A percentile compares a stretch with the other conserved stretches of the same genome.
These are phyloP conservation scores for Leptopilina drosophilae DNA, from an alignment of 2,888 invertebrate species.

Conservation along the genomic window DNA sequence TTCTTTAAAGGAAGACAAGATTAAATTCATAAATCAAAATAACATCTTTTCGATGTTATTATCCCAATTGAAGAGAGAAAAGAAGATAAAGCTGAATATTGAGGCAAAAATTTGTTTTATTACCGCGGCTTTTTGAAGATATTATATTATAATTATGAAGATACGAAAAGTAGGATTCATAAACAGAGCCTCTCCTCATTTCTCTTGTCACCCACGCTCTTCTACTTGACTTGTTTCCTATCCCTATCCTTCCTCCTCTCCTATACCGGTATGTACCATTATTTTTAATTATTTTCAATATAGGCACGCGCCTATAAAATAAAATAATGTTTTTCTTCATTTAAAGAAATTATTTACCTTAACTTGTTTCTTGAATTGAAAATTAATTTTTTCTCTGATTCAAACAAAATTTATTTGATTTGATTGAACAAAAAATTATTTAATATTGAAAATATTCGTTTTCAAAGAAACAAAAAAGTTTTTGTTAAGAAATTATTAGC, in stretches of 20 bases:
- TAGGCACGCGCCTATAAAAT: slow-evolving; percentile 30
- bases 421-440: too few species aligned
- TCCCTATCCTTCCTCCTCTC: slow-evolving; percentile 12
- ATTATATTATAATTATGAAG: slow-evolving; percentile 56
- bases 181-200: slow-evolving; percentile 63
- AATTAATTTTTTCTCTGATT: too few species aligned
- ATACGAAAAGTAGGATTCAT: slow-evolving; percentile 64
- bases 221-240: slow-evolving; percentile 20
- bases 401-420: too few species aligned
- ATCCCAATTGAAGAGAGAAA: too few species aligned
- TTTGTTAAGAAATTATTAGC: too few species aligned
- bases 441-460: too few species aligned
- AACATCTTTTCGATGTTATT: too few species aligned
- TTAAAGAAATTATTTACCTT: neutral
- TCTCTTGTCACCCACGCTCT: slow-evolving; percentile 67
- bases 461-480: too few species aligned
- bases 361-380: too few species aligned
- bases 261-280: neutral
- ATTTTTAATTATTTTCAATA: neutral
- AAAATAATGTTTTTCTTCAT: neutral
- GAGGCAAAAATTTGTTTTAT: neutral
- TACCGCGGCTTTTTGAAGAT: slow-evolving; percentile 29
- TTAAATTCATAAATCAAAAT: too few species aligned
- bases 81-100: too few species aligned
- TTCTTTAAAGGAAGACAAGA: too few species aligned